Percentiles rank a stretch among this genome's conserved stretches.
Conservation (phyloP, 2,888 invertebrate genomes). For the Dendrolimus houi region DNA sequence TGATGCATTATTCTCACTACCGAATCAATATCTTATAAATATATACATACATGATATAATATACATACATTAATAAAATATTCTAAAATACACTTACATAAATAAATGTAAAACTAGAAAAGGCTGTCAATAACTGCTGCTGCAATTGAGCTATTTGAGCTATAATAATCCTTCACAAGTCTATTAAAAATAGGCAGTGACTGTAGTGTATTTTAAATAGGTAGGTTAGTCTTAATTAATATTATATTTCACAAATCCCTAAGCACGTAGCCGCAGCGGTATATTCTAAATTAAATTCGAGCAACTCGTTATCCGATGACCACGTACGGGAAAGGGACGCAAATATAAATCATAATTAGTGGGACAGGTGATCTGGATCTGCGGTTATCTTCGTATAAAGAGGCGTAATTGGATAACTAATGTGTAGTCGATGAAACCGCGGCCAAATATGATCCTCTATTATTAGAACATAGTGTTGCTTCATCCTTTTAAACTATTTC, state of each 20-base stretch:
- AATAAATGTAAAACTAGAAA: too few species aligned
- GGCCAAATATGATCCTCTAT: not conserved
- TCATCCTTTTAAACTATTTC: too few species aligned
- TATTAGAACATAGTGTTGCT: not conserved
- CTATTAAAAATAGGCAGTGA: too few species aligned
- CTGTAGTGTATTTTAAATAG: too few species aligned
- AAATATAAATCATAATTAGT: slow-evolving; percentile 10
- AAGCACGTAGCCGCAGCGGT: not conserved
- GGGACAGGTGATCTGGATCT: slow-evolving; percentile 12
- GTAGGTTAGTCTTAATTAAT: not conserved
- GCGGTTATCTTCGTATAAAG: slow-evolving; percentile 10
- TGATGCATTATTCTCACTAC: too few species aligned
- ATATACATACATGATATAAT: too few species aligned
- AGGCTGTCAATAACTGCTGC: too few species aligned
- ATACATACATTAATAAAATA: too few species aligned
- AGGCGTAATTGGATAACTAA: slow-evolving; percentile 12
- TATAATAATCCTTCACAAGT: too few species aligned
- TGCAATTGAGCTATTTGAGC: too few species aligned
- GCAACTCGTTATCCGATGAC: not conserved
- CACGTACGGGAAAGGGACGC: not conserved
- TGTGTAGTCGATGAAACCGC: slow-evolving; percentile 8
- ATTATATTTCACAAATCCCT: not conserved
- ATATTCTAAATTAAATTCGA: not conserved
- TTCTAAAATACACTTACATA: too few species aligned
- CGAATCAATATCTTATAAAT: too few species aligned